Conservation (phyloP, 1,140 invertebrate genomes). For the Drosophila bocki region DNA sequence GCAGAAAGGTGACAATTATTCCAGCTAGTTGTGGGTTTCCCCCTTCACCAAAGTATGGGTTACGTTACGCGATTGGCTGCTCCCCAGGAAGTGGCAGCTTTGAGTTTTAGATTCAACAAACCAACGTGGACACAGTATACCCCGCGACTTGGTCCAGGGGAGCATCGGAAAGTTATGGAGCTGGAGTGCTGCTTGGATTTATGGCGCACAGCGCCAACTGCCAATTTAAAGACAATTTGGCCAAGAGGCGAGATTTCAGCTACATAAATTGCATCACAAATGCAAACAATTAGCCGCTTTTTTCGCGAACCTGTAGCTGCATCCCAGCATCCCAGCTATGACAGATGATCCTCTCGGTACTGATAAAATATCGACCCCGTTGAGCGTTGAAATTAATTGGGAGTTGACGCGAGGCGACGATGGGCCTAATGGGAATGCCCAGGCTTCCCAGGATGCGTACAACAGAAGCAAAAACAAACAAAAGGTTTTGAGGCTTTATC, state of each 20-base stretch:
- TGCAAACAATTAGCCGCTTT: slow-evolving; percentile 66
- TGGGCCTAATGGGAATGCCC: slow-evolving; percentile 18
- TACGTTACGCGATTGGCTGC: slow-evolving; percentile 36
- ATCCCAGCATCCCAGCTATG: slow-evolving; percentile 15
- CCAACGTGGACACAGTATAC: not conserved
- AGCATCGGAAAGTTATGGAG: not conserved
- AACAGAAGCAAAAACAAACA: slow-evolving; percentile 29
- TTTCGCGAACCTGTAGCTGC: slow-evolving; percentile 3
- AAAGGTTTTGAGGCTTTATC: not conserved
- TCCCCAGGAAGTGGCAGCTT: not conserved
- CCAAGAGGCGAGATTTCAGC: slow-evolving; percentile 75
- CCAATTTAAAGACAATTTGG: slow-evolving; percentile 84
- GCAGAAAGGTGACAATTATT: slow-evolving; percentile 45
- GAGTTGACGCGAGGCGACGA: slow-evolving; percentile 44
- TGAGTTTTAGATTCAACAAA: not conserved
- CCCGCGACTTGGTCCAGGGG: not conserved
- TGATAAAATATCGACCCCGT: slow-evolving; percentile 39
- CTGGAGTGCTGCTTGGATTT: slow-evolving; percentile 74
- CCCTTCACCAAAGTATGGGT: slow-evolving; percentile 34
- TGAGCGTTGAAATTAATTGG: slow-evolving; percentile 58
- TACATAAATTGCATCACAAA: slow-evolving; percentile 72
- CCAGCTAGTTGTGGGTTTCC: slow-evolving; percentile 30
- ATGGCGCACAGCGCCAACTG: slow-evolving; percentile 77
- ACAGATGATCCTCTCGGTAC: slow-evolving; percentile 30
- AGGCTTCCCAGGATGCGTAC: slow-evolving; percentile 22